Percentiles rank a stretch among this genome's conserved stretches.
Conservation (phyloP, 1,140 invertebrate species). For the Aphelenchoides fujianensis region DNA sequence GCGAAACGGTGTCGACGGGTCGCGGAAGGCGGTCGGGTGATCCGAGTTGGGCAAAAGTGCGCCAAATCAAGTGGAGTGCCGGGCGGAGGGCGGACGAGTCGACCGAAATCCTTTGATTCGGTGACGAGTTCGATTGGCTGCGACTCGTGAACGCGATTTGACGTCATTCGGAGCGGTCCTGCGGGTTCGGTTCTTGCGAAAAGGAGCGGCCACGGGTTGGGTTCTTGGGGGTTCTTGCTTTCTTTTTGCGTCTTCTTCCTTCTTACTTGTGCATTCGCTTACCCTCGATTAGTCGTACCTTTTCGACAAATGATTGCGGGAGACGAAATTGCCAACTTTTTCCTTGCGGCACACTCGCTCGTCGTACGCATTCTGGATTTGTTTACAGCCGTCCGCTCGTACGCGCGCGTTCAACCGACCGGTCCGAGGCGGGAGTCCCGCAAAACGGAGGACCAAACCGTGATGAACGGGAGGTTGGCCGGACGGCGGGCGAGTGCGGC, state of each 20-base stretch:
- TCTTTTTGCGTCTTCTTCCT: neutral
- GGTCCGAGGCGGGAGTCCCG: neutral
- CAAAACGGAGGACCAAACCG: too few species aligned
- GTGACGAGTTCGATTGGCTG: too few species aligned
- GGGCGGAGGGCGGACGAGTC: neutral
- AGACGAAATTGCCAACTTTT: too few species aligned
- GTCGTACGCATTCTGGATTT: neutral
- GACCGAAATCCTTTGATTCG: conserved; percentile 1
- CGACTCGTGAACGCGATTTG: too few species aligned
- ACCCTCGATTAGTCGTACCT: too few species aligned
- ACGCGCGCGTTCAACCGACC: neutral
- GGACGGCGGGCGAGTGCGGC: neutral
- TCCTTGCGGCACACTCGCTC: too few species aligned
- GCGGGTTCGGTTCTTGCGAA: neutral
- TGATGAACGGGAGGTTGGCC: neutral
- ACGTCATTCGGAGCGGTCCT: neutral
- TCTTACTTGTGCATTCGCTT: too few species aligned
- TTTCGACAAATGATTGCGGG: too few species aligned
- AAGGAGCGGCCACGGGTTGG: too few species aligned
- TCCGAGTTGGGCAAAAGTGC: neutral
- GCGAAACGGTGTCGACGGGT: neutral
- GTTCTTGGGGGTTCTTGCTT: neutral
- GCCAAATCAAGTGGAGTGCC: neutral
- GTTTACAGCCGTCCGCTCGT: too few species aligned
- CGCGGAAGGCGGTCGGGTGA: neutral